These are phyloP conservation scores for Cryptus viduatorius DNA, from an alignment of 2,888 invertebrate species.

Conservation along the genomic window DNA sequence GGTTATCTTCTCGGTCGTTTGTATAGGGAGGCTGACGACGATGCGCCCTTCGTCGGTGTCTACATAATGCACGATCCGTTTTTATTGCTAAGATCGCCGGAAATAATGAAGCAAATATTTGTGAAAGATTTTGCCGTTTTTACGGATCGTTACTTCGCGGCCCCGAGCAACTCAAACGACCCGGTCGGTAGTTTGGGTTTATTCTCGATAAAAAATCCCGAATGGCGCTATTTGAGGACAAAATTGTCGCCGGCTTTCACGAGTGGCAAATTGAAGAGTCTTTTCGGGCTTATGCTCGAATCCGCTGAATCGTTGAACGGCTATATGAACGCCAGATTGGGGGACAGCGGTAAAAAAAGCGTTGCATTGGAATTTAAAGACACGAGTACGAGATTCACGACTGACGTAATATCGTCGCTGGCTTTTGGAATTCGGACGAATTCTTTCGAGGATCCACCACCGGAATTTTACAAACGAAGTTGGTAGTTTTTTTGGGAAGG, in stretches of 20 bases:
- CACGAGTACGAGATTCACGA: constrained; percentile 73
- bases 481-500: constrained; percentile 30
- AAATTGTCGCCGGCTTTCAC: constrained; percentile 87
- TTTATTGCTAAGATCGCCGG: constrained; percentile 84
- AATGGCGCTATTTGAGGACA: constrained; percentile 85
- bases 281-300: constrained; percentile 84
- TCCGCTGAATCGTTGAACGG: constrained; percentile 76
- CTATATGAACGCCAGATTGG: constrained; percentile 67
- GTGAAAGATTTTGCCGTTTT: constrained; percentile 86
- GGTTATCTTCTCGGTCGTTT: constrained; percentile 70
- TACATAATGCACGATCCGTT: constrained; percentile 85
- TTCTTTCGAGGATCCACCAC: constrained; percentile 73
- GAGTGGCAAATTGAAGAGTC: constrained; percentile 86
- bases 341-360: background rate
- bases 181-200: constrained; percentile 80
- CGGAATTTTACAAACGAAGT: constrained; percentile 76
- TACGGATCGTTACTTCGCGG: constrained; percentile 82
- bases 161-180: constrained; percentile 78
- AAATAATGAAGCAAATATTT: constrained; percentile 85
- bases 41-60: constrained; percentile 82
- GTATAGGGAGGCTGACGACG: constrained; percentile 62
- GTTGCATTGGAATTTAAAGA: constrained; percentile 67
- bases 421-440: constrained; percentile 78
- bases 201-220: constrained; percentile 84
- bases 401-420: constrained; percentile 77